These are phyloP conservation scores for Alethe castanea DNA, from an alignment of 2,113 vertebrate species.

Conservation along the genomic window DNA sequence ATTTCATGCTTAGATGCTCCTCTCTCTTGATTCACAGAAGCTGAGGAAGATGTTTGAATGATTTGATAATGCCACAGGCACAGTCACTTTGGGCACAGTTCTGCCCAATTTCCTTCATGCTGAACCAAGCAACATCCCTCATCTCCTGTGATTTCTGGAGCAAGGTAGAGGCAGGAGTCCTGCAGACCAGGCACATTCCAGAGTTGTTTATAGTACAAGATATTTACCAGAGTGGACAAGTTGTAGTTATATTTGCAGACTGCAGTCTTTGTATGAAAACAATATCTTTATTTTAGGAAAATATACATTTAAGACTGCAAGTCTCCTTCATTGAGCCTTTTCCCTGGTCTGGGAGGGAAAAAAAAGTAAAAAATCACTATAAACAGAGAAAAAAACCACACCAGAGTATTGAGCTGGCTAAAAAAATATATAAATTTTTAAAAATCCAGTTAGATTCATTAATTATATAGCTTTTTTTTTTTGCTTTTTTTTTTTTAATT, in stretches of 20 bases:
- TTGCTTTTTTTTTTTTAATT: not conserved
- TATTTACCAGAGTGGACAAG: not conserved
- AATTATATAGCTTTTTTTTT: not conserved
- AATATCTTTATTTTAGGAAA: not conserved
- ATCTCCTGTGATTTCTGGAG: not conserved
- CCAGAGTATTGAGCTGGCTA: not conserved
- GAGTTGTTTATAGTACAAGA: not conserved
- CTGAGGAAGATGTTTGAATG: not conserved
- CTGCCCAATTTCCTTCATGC: not conserved
- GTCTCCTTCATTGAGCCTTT: not conserved
- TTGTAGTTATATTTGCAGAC: not conserved
- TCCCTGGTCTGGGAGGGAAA: not conserved
- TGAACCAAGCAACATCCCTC: not conserved
- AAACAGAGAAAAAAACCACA: accelerated
- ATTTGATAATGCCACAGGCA: not conserved
- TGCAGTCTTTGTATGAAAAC: not conserved
- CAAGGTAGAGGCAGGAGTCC: not conserved
- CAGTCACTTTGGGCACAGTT: not conserved
- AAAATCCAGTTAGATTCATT: not conserved
- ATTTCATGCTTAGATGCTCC: conserved; percentile 2
- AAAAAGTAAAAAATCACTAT: not conserved
- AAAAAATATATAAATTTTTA: not conserved
- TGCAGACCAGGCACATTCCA: not conserved
- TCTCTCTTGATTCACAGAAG: not conserved
- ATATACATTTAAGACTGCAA: not conserved